Conservation (phyloP, 2,888 invertebrate species). For the Cantharis nigra region DNA sequence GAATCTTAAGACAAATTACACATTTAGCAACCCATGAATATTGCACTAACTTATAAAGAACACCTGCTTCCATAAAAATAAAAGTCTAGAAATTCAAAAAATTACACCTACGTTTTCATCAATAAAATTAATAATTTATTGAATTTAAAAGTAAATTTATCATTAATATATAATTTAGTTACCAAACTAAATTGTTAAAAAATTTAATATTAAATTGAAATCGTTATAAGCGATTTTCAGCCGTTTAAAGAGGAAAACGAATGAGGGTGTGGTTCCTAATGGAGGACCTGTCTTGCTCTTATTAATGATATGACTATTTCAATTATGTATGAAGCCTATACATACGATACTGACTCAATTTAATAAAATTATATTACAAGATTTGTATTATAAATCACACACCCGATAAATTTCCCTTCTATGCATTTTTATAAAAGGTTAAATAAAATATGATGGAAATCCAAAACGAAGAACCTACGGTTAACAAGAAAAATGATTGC, state of each 20-base stretch:
- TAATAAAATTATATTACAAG: not conserved
- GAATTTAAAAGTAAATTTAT: not conserved
- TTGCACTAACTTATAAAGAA: conserved; percentile 39
- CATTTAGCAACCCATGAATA: conserved; percentile 47
- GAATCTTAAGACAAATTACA: conserved; percentile 43
- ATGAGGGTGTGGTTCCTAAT: not conserved
- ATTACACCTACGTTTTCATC: not conserved
- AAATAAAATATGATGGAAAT: not conserved
- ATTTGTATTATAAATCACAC: not conserved
- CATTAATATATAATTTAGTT: not conserved
- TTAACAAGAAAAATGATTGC: not conserved
- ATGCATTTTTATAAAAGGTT: not conserved
- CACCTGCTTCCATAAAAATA: conserved; percentile 8
- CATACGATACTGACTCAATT: not conserved
- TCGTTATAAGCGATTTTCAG: not conserved
- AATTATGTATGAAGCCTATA: not conserved
- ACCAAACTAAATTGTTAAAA: not conserved
- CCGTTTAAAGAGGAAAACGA: not conserved
- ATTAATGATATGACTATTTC: not conserved
- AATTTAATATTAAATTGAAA: not conserved
- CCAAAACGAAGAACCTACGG: not conserved
- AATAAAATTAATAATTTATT: not conserved
- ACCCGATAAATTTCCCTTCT: not conserved
- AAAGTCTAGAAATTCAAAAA: not conserved
- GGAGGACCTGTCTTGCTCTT: not conserved